These are phyloP conservation scores for Huso huso DNA, from an alignment of 2,797 vertebrate genomes.

Conservation along the genomic window DNA sequence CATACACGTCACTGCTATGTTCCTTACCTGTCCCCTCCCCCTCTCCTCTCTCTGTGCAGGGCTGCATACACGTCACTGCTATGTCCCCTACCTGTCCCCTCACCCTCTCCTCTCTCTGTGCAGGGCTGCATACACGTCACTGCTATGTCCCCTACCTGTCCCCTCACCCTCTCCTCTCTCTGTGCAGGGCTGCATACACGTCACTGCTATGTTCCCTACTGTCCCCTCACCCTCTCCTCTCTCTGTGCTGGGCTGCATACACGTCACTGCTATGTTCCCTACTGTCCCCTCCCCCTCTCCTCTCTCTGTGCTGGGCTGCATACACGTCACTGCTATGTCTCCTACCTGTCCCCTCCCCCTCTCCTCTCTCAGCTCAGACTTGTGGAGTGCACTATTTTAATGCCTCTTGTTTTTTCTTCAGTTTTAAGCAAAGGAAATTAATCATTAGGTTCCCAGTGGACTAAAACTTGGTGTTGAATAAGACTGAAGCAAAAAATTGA, in stretches of 20 bases:
- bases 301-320: no score
- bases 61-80: not conserved
- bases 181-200: no score
- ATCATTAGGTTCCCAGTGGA: no score
- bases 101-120: accelerated
- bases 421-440: no score
- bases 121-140: not conserved
- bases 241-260: slow-evolving; percentile 10
- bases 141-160: not conserved
- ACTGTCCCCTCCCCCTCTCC: no score
- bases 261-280: slow-evolving; percentile 6
- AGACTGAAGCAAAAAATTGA: no score
- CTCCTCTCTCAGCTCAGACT: accelerated
- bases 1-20: slow-evolving; percentile 10
- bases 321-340: not conserved
- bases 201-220: not conserved
- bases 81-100: not conserved
- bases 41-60: no score
- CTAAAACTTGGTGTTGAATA: no score
- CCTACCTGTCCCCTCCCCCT: accelerated
- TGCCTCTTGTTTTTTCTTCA: no score
- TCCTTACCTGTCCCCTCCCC: no score
- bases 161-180: accelerated
- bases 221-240: no score
- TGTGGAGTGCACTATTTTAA: no score